phyloP scores from a whole-genome alignment of 1,140 invertebrate species.

The Melipona quadrifasciata region DNA sequence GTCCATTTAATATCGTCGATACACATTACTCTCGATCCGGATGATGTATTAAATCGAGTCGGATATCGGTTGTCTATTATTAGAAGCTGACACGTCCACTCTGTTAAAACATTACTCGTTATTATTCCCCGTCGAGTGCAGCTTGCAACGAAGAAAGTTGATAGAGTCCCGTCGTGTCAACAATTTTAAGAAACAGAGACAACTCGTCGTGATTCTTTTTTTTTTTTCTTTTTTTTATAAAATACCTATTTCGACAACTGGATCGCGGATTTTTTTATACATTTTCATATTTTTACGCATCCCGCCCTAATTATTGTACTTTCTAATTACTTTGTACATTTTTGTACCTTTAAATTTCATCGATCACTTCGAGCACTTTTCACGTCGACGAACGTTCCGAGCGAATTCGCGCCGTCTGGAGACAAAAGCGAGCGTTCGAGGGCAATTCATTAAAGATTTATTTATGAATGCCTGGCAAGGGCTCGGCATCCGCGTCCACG shows the following conservation, averaged over 20 bases:
- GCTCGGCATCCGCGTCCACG: constrained; percentile 66
- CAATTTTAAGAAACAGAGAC: not conserved
- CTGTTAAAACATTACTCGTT: not conserved
- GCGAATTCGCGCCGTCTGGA: not conserved
- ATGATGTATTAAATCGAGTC: not conserved
- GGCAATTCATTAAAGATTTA: constrained; percentile 74
- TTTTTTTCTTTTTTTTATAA: too few relatives aligned
- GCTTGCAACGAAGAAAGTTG: not conserved
- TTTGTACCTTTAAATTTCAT: too few relatives aligned
- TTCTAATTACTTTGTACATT: too few relatives aligned
- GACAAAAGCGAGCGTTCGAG: constrained; percentile 41
- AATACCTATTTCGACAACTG: too few relatives aligned
- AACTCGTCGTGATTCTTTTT: too few relatives aligned
- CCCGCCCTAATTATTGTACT: too few relatives aligned
- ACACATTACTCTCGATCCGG: too few relatives aligned
- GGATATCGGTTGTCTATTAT: not conserved
- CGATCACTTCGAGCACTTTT: not conserved
- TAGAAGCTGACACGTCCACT: not conserved
- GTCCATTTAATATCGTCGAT: not conserved
- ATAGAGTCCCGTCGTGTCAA: not conserved
- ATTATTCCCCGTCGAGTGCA: too few relatives aligned
- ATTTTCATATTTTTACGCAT: too few relatives aligned
- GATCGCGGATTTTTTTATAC: too few relatives aligned
- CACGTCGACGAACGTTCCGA: not conserved
- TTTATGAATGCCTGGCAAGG: constrained; percentile 75